These are phyloP conservation scores for Bellardia pandia DNA, from an alignment of 2,888 invertebrate genomes.

Conservation along the genomic window DNA sequence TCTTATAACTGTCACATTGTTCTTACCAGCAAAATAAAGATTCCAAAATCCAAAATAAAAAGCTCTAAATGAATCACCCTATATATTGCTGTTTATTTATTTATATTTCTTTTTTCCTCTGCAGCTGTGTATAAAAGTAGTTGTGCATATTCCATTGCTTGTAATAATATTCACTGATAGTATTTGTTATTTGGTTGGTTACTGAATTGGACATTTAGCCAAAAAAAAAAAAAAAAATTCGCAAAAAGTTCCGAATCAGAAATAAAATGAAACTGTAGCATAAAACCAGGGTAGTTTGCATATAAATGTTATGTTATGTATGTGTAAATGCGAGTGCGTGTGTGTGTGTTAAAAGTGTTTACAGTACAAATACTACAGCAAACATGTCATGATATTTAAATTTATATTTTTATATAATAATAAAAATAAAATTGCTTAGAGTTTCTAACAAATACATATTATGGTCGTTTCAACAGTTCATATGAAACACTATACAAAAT, in stretches of 20 bases:
- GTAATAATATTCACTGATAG: constrained; percentile 20
- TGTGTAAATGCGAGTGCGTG: no score
- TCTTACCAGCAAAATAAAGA: no score
- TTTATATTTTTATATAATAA: constrained; percentile 4
- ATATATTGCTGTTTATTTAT: constrained; percentile 18
- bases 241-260: background rate
- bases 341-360: background rate
- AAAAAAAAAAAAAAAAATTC: background rate
- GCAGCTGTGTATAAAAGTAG: background rate
- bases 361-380: background rate
- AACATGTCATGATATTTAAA: constrained; percentile 27
- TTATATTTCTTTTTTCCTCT: background rate
- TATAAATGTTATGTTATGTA: background rate
- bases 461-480: background rate
- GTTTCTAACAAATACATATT: background rate
- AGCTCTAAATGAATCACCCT: no score
- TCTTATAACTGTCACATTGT: no score
- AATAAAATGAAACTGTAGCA: constrained; percentile 7
- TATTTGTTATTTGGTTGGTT: constrained; percentile 28
- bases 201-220: constrained; percentile 17
- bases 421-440: background rate
- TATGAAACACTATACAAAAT: no score
- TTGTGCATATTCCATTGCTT: constrained; percentile 2
- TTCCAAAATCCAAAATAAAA: no score
- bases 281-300: background rate